phyloP scores from a whole-genome alignment of 2,797 vertebrate species.

The Oryzias dopingdopingensis region DNA sequence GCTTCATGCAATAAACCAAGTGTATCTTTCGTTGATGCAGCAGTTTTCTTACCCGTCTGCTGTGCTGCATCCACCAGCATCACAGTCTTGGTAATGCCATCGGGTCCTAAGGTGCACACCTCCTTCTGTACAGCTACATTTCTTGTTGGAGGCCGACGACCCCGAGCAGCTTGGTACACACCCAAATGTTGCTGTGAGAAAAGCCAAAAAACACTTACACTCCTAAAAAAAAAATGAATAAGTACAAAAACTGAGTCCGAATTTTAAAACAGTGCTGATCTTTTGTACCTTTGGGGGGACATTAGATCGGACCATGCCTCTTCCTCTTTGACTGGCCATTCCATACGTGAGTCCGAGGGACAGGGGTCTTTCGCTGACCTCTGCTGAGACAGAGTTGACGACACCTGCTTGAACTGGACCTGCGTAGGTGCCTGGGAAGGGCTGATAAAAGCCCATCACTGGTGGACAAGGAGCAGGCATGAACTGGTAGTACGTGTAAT shows the following conservation, averaged over 20 bases:
- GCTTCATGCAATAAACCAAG: neutral
- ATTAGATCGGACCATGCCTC: slow-evolving; percentile 81
- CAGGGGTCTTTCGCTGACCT: slow-evolving; percentile 83
- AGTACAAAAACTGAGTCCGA: neutral
- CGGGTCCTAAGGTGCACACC: slow-evolving; percentile 88
- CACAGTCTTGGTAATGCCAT: slow-evolving; percentile 88
- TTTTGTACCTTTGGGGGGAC: slow-evolving; percentile 82
- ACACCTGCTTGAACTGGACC: slow-evolving; percentile 85
- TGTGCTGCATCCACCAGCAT: slow-evolving; percentile 92
- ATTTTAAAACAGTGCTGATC: neutral
- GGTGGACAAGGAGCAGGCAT: slow-evolving; percentile 96
- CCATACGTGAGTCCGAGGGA: slow-evolving; percentile 82
- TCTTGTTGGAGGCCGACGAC: slow-evolving; percentile 87
- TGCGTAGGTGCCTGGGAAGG: slow-evolving; percentile 86
- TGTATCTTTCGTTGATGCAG: neutral
- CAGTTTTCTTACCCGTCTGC: slow-evolving; percentile 58
- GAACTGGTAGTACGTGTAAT: slow-evolving; percentile 94
- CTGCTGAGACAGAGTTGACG: slow-evolving; percentile 82
- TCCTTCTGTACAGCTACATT: slow-evolving; percentile 95
- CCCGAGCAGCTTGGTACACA: slow-evolving; percentile 82
- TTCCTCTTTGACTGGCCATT: slow-evolving; percentile 80
- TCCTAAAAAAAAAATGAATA: neutral
- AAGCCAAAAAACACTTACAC: neutral
- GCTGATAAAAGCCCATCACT: slow-evolving; percentile 98
- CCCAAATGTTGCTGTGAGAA: slow-evolving; percentile 59